Conservation (phyloP, 2,888 invertebrate genomes). For the Chironomus tentans region DNA sequence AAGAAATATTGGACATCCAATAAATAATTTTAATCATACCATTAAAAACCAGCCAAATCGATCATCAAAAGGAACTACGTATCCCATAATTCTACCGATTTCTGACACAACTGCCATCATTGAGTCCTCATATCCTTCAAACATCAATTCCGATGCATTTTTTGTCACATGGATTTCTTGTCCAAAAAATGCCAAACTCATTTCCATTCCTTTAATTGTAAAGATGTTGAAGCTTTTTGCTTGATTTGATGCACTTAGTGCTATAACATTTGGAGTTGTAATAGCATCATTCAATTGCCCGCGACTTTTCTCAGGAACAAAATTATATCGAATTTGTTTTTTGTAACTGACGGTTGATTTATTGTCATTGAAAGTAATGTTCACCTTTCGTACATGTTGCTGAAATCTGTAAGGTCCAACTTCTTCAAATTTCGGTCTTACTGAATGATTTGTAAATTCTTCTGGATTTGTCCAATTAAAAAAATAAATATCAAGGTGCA, state of each 20-base stretch:
- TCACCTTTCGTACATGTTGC: slow-evolving; percentile 53
- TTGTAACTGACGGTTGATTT: slow-evolving; percentile 66
- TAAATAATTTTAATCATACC: slow-evolving; percentile 36
- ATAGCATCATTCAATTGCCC: slow-evolving; percentile 60
- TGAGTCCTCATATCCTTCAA: slow-evolving; percentile 71
- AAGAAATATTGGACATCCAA: too few relatives aligned
- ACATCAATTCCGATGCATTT: slow-evolving; percentile 59
- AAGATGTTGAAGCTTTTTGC: slow-evolving; percentile 51
- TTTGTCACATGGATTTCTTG: slow-evolving; percentile 52
- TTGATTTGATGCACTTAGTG: slow-evolving; percentile 44
- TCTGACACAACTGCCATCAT: slow-evolving; percentile 57
- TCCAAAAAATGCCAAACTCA: slow-evolving; percentile 49
- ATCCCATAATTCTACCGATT: slow-evolving; percentile 36
- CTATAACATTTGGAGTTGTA: slow-evolving; percentile 65
- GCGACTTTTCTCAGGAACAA: slow-evolving; percentile 54
- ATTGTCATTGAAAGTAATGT: slow-evolving; percentile 56
- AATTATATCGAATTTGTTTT: slow-evolving; percentile 61
- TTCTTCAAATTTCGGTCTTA: slow-evolving; percentile 43
- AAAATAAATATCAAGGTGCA: slow-evolving; percentile 52
- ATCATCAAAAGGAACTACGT: slow-evolving; percentile 50
- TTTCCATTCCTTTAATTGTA: slow-evolving; percentile 50
- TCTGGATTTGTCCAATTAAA: slow-evolving; percentile 66
- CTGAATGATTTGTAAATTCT: slow-evolving; percentile 44
- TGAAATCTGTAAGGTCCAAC: slow-evolving; percentile 50
- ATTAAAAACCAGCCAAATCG: slow-evolving; percentile 80